Conservation (phyloP, 30 jellyfish, hydroid and myxozoan species). For the Clytia hemisphaerica region DNA sequence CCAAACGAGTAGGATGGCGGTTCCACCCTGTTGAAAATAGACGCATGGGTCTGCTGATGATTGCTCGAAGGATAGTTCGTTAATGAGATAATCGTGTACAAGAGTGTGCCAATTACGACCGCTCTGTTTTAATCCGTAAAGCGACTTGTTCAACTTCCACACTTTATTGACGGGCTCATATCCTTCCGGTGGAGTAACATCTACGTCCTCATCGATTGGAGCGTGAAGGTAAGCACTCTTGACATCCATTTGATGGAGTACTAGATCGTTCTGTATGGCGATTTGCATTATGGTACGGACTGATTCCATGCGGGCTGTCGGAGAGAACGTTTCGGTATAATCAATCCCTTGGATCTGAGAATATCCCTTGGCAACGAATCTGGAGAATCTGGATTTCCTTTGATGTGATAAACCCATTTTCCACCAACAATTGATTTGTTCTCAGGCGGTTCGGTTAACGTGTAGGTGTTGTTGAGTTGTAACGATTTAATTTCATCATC, state of each 20-base stretch:
- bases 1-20: conserved; percentile 8
- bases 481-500: not conserved
- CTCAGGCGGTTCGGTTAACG: not conserved
- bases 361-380: conserved; percentile 6
- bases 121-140: conserved; percentile 28
- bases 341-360: not conserved
- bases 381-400: not conserved
- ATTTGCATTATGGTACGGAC: not conserved
- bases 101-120: conserved; percentile 32
- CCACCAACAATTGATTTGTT: not conserved
- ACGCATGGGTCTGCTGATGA: conserved; percentile 21
- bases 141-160: conserved; percentile 22
- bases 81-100: not conserved
- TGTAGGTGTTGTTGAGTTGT: no score
- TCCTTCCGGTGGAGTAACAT: conserved; percentile 17
- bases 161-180: conserved; percentile 7
- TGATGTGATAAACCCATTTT: conserved; percentile 4
- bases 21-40: not conserved
- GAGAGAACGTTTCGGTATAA: conserved; percentile 13
- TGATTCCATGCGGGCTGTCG: conserved; percentile 35
- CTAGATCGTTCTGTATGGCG: not conserved
- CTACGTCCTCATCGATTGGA: no score
- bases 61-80: not conserved
- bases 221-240: conserved; percentile 29
- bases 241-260: conserved; percentile 19